These are phyloP conservation scores for Gila orcuttii DNA, from an alignment of 2,113 vertebrate species.

Conservation along the genomic window DNA sequence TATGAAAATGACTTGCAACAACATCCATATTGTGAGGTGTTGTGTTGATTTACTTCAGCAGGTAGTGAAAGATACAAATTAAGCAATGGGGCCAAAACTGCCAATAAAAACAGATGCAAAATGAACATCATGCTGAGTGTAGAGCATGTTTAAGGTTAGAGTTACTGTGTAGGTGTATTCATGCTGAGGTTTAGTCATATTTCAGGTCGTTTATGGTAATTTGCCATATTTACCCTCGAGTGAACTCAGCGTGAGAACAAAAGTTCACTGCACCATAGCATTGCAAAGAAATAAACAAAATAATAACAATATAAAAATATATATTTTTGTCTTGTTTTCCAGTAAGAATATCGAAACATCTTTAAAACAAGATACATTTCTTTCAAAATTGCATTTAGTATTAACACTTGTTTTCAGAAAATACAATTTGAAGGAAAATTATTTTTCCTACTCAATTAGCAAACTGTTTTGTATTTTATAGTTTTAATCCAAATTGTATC, in stretches of 20 bases:
- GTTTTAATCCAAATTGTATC: background rate
- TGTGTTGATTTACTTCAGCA: slow-evolving; percentile 34
- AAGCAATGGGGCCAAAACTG: background rate
- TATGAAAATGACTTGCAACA: slow-evolving; percentile 29
- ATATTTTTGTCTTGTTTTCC: background rate
- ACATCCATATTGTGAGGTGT: slow-evolving; percentile 12
- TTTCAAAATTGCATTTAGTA: background rate
- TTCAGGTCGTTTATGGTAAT: background rate
- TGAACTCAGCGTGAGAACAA: background rate
- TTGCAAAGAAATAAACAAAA: background rate
- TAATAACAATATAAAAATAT: background rate
- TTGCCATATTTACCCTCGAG: background rate
- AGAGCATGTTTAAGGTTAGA: background rate
- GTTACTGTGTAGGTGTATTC: background rate
- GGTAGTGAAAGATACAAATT: slow-evolving; percentile 28
- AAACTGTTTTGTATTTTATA: background rate
- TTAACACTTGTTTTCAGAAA: background rate
- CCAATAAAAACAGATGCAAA: slow-evolving; percentile 9
- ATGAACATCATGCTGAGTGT: background rate
- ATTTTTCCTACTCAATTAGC: background rate
- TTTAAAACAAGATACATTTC: background rate
- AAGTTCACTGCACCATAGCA: background rate
- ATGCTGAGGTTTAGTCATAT: background rate
- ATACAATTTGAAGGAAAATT: background rate
- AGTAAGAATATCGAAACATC: background rate